Evolutionary conservation across 2,113 vertebrate genomes (phyloP).

Genomic region (Empidonax alnorum): DNA sequence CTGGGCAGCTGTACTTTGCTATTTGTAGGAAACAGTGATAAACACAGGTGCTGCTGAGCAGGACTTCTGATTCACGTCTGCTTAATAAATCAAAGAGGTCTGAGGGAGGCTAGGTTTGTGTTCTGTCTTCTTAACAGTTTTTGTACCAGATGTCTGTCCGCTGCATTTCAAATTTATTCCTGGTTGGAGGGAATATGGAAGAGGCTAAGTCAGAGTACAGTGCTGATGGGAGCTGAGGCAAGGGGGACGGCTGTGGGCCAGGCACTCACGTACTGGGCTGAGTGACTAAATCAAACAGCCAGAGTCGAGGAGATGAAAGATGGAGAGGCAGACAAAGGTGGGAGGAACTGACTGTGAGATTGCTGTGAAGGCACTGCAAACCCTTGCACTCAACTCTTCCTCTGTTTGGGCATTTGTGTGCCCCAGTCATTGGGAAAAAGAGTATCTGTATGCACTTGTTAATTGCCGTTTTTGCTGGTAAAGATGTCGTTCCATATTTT

Average conservation of each 20-base stretch:
- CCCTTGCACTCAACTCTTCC: neutral
- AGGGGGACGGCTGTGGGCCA: neutral
- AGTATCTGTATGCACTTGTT: accelerated
- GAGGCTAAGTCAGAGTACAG: neutral
- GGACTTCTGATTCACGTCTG: neutral
- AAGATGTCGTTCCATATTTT: neutral
- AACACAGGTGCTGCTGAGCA: neutral
- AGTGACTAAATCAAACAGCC: neutral
- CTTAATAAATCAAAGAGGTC: neutral
- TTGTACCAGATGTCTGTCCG: neutral
- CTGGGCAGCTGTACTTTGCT: neutral
- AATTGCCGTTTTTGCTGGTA: neutral
- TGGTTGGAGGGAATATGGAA: neutral
- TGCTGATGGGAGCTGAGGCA: neutral
- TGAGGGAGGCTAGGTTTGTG: neutral
- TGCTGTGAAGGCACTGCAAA: neutral
- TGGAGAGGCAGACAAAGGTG: neutral
- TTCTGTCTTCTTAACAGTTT: neutral
- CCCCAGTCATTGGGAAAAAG: neutral
- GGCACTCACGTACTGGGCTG: accelerated
- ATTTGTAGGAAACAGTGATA: neutral
- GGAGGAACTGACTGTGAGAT: neutral
- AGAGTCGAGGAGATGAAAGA: neutral
- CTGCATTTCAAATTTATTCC: neutral
- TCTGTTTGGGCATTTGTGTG: neutral